Evolutionary conservation across 2,113 vertebrate genomes (phyloP).

Genomic region (Gavialis gangeticus): DNA sequence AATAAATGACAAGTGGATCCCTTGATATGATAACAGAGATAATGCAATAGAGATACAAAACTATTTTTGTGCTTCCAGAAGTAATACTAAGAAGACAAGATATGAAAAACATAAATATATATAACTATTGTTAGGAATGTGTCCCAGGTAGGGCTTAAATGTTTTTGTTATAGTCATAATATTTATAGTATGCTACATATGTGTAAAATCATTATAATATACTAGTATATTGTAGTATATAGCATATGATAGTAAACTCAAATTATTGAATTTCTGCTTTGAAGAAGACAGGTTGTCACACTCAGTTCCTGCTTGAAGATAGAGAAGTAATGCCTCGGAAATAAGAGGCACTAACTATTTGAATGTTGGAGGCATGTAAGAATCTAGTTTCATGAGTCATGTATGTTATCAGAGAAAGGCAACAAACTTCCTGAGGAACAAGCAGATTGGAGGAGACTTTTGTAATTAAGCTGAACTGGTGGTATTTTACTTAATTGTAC

Average conservation of each 20-base stretch:
- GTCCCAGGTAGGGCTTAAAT: neutral
- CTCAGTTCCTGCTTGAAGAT: neutral
- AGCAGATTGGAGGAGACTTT: neutral
- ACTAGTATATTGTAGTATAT: accelerated
- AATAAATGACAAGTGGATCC: neutral
- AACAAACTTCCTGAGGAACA: neutral
- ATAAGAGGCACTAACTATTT: neutral
- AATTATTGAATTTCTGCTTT: neutral
- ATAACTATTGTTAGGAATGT: neutral
- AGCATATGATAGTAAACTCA: too few species aligned
- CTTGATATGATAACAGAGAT: neutral
- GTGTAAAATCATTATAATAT: neutral
- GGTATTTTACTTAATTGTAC: neutral
- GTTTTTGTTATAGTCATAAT: neutral
- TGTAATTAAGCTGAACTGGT: neutral
- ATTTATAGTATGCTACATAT: too few species aligned
- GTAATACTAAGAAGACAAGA: neutral
- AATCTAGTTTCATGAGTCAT: neutral
- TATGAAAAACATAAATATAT: neutral
- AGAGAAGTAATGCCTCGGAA: neutral
- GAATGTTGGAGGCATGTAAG: neutral
- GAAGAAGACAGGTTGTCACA: neutral
- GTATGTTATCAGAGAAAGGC: neutral
- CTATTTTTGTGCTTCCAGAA: neutral
- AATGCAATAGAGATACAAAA: neutral